A percentile compares a stretch with the other conserved stretches of the same genome.
These are phyloP conservation scores for Esperia sulphurella DNA, from an alignment of 2,888 invertebrate species.

Conservation along the genomic window DNA sequence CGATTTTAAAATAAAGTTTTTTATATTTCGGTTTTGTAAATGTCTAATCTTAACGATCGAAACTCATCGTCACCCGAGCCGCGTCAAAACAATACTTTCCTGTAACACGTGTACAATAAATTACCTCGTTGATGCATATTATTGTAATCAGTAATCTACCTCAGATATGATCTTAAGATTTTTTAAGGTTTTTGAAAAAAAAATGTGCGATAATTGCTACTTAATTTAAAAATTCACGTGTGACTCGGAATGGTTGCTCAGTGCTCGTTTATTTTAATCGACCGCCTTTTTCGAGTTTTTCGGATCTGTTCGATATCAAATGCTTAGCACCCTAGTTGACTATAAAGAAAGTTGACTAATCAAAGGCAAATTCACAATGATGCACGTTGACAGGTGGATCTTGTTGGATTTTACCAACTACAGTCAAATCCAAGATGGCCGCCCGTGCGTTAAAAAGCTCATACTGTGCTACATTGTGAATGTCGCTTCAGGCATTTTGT, in stretches of 20 bases:
- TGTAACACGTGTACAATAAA: conserved; percentile 63
- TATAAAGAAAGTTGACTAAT: too few relatives aligned
- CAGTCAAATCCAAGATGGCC: too few relatives aligned
- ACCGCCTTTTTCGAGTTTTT: too few relatives aligned
- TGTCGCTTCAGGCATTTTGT: too few relatives aligned
- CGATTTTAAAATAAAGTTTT: background rate
- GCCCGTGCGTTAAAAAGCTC: too few relatives aligned
- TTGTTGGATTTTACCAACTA: too few relatives aligned
- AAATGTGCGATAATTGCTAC: conserved; percentile 73
- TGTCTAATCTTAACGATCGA: conserved; percentile 11
- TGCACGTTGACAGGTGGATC: too few relatives aligned
- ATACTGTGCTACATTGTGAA: too few relatives aligned
- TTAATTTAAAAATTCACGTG: conserved; percentile 68
- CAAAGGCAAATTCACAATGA: too few relatives aligned
- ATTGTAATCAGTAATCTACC: conserved; percentile 71
- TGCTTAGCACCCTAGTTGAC: too few relatives aligned
- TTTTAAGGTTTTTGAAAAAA: conserved; percentile 65
- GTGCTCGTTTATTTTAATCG: conserved; percentile 50
- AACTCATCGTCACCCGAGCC: conserved; percentile 28
- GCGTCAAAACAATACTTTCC: conserved; percentile 30
- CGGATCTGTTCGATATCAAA: too few relatives aligned
- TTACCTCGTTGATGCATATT: conserved; percentile 75
- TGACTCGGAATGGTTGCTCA: conserved; percentile 70
- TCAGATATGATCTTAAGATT: conserved; percentile 77
- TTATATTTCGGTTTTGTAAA: conserved; percentile 19